These are phyloP conservation scores for Trichosurus vulpecula DNA, from an alignment of 2,797 vertebrate genomes.

Conservation along the genomic window DNA sequence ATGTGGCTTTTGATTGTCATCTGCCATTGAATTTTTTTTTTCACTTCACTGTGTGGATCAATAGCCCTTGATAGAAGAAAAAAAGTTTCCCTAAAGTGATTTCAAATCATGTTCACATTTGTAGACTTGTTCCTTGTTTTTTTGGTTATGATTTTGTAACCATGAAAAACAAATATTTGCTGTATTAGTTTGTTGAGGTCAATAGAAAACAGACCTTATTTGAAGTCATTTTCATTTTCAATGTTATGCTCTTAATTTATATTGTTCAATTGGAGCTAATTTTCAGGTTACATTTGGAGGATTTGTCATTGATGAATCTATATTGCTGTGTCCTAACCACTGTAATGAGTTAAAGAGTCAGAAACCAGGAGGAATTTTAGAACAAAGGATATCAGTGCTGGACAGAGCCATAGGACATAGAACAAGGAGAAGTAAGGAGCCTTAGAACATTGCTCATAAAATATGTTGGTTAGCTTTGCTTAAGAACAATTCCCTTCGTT, in stretches of 20 bases:
- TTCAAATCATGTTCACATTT: neutral
- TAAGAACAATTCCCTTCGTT: neutral
- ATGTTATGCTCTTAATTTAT: neutral
- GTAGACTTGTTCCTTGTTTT: neutral
- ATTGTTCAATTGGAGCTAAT: constrained; percentile 20
- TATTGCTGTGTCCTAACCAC: neutral
- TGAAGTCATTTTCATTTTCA: neutral
- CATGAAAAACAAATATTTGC: neutral
- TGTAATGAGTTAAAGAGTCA: neutral
- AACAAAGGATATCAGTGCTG: neutral
- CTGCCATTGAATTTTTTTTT: neutral
- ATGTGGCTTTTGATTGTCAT: neutral
- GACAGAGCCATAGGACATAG: neutral
- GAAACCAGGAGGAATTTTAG: neutral
- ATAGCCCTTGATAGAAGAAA: neutral
- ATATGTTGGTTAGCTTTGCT: neutral
- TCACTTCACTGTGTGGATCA: neutral
- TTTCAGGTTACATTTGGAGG: constrained; percentile 1
- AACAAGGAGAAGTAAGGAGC: neutral
- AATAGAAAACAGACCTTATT: neutral
- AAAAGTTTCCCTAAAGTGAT: neutral
- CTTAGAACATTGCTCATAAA: neutral
- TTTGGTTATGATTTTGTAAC: neutral
- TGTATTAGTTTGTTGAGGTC: neutral
- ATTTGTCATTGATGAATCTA: constrained; percentile 1